Conservation (phyloP, 2,113 vertebrate genomes). For the Malurus cyaneus region DNA sequence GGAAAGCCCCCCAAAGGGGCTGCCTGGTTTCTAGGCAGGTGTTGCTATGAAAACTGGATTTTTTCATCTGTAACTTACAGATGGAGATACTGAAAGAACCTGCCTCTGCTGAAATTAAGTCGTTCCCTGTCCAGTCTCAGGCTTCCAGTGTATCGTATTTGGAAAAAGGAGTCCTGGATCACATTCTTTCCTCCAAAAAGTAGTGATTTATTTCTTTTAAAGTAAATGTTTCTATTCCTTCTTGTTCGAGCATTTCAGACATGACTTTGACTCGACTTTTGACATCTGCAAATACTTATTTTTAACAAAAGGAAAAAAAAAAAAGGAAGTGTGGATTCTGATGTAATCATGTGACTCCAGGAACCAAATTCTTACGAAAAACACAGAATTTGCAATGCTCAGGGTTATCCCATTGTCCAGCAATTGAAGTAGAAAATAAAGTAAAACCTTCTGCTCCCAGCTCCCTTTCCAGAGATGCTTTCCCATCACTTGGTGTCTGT, state of each 20-base stretch:
- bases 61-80: background rate
- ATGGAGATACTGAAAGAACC: background rate
- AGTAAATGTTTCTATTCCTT: background rate
- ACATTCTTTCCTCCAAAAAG: background rate
- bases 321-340: slow-evolving; percentile 19
- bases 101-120: background rate
- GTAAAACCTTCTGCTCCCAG: background rate
- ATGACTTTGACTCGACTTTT: background rate
- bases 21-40: background rate
- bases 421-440: background rate
- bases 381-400: background rate
- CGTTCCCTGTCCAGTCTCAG: background rate
- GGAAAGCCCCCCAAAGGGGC: background rate
- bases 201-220: background rate
- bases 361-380: background rate
- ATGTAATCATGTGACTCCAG: slow-evolving; percentile 17
- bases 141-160: background rate
- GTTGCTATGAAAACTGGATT: background rate
- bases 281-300: background rate
- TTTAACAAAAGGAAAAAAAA: background rate
- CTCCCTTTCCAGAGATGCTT: background rate
- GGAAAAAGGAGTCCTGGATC: background rate
- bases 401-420: background rate
- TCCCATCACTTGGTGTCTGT: background rate
- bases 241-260: background rate